phyloP scores from a whole-genome alignment of 92 coral and sea anemone genomes.

The Micromussa lordhowensis region DNA sequence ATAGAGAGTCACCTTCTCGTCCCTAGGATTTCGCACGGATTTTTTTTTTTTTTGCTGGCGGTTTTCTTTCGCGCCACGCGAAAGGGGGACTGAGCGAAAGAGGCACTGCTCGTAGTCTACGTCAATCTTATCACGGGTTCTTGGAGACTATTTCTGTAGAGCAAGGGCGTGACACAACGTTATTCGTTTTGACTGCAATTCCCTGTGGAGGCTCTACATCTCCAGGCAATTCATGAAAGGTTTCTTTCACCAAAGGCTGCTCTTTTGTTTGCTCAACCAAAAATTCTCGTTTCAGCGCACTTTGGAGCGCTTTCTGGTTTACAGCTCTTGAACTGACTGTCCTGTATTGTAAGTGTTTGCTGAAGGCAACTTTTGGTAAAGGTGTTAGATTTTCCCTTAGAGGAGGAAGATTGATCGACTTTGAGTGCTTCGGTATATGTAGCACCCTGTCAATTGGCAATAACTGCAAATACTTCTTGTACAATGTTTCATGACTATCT shows the following conservation, averaged over 20 bases:
- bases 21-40: no score
- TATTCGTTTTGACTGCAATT: neutral
- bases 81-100: no score
- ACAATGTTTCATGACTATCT: neutral
- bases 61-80: no score
- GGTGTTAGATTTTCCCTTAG: neutral
- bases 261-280: neutral
- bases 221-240: neutral
- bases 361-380: neutral
- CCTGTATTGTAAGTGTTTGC: neutral
- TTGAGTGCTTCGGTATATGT: neutral
- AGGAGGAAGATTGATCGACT: neutral
- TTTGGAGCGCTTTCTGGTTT: neutral
- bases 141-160: neutral
- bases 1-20: no score
- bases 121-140: neutral
- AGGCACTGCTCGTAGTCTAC: neutral
- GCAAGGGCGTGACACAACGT: neutral
- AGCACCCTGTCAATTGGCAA: constrained; percentile 3
- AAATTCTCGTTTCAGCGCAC: neutral
- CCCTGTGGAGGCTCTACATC: neutral
- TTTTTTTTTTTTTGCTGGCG: no score
- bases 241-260: neutral
- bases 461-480: constrained; percentile 2
- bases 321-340: neutral